phyloP scores from a whole-genome alignment of 2,113 vertebrate species.

The Alosa alosa region DNA sequence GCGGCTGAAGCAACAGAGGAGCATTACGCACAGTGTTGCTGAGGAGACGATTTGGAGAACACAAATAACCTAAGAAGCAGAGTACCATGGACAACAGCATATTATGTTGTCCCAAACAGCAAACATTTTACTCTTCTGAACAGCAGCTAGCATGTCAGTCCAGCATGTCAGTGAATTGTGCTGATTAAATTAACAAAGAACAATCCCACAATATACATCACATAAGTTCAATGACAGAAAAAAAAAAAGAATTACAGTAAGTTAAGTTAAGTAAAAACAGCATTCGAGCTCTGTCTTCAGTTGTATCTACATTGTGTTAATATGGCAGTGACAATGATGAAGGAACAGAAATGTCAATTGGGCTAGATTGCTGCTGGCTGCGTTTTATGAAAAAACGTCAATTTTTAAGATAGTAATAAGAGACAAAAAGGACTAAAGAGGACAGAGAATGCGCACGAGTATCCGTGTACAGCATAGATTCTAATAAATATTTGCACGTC shows the following conservation, averaged over 20 bases:
- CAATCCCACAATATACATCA: constrained; percentile 98
- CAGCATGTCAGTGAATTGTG: constrained; percentile 99
- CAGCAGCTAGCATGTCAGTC: constrained; percentile 99
- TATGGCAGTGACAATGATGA: constrained; percentile 83
- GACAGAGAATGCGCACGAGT: constrained; percentile 76
- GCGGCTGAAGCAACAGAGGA: constrained; percentile 74
- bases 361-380: constrained; percentile 80
- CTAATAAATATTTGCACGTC: constrained; percentile 94
- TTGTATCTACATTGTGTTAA: constrained; percentile 79
- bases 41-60: constrained; percentile 73
- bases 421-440: constrained; percentile 74
- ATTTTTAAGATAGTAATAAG: constrained; percentile 63
- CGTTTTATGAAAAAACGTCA: constrained; percentile 58
- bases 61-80: constrained; percentile 73
- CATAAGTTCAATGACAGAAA: constrained; percentile 84
- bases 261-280: constrained; percentile 88
- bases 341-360: constrained; percentile 80
- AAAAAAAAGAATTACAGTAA: constrained; percentile 89
- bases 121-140: constrained; percentile 72
- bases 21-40: constrained; percentile 86
- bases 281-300: constrained; percentile 83
- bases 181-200: constrained; percentile 99
- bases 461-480: constrained; percentile 75
- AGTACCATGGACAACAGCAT: constrained; percentile 86
- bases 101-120: constrained; percentile 78